Percentiles rank a stretch among this genome's conserved stretches.
Conservation (phyloP, 2,888 invertebrate genomes). For the Ceraclea dissimilis region DNA sequence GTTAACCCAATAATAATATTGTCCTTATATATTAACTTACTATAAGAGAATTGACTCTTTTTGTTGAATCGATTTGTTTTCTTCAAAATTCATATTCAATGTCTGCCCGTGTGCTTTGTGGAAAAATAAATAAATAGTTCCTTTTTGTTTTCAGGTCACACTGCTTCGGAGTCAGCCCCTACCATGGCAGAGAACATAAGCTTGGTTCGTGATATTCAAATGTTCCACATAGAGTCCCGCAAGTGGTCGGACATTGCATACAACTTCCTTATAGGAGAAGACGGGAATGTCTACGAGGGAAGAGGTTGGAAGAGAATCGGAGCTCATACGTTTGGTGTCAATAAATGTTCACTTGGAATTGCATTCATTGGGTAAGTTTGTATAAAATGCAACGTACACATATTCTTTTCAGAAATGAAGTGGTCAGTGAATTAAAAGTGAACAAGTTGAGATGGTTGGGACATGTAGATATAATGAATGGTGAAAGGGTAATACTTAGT, state of each 20-base stretch:
- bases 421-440: too few relatives aligned
- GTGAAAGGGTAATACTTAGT: too few relatives aligned
- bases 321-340: slow-evolving; percentile 47
- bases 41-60: too few relatives aligned
- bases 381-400: too few relatives aligned
- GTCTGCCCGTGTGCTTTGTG: too few relatives aligned
- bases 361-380: slow-evolving; percentile 40
- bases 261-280: slow-evolving; percentile 50
- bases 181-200: slow-evolving; percentile 41
- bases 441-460: too few relatives aligned
- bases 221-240: slow-evolving; percentile 45
- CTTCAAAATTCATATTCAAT: too few relatives aligned
- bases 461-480: too few relatives aligned
- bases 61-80: too few relatives aligned
- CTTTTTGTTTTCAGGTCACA: slow-evolving; percentile 36
- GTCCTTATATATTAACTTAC: too few relatives aligned
- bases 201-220: slow-evolving; percentile 42
- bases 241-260: slow-evolving; percentile 46
- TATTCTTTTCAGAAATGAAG: neutral
- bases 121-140: too few relatives aligned
- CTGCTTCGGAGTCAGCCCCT: slow-evolving; percentile 41
- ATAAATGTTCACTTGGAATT: slow-evolving; percentile 43
- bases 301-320: slow-evolving; percentile 49
- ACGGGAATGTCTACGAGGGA: slow-evolving; percentile 51
- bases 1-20: too few relatives aligned